Evolutionary conservation across 2,113 vertebrate genomes (phyloP).

Genomic region (Phoenicopterus ruber): DNA sequence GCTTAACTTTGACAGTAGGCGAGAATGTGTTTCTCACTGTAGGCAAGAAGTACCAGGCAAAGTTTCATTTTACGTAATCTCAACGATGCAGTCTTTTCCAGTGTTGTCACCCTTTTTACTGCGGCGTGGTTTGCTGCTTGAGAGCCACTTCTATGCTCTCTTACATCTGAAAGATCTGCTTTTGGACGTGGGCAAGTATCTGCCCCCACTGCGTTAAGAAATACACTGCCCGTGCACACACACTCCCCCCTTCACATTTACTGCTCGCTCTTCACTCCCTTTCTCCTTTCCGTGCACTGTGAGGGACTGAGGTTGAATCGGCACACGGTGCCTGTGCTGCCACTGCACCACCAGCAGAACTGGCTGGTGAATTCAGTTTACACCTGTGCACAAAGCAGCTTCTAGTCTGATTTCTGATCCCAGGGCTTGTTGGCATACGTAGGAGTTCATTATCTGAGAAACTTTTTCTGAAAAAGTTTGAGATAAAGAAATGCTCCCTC

Average conservation of each 20-base stretch:
- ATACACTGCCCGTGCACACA: neutral
- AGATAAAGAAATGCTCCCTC: neutral
- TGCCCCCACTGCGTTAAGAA: neutral
- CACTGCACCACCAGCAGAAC: neutral
- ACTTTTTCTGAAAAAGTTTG: neutral
- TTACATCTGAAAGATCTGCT: neutral
- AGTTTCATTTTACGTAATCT: neutral
- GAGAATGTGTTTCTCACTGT: neutral
- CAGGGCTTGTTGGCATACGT: neutral
- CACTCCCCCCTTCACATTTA: accelerated
- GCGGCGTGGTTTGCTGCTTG: neutral
- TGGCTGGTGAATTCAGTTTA: neutral
- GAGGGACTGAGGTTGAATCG: neutral
- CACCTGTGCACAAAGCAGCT: neutral
- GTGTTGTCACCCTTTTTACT: neutral
- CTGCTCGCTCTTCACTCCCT: neutral
- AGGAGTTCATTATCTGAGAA: neutral
- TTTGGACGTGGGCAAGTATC: neutral
- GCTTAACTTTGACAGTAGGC: neutral
- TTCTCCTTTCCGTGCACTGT: neutral
- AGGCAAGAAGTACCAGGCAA: neutral
- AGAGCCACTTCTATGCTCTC: neutral
- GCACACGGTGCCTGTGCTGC: neutral
- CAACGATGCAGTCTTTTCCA: neutral
- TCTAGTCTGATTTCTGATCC: neutral